phyloP scores from a whole-genome alignment of 2,888 invertebrate species.

The Apeira syringaria region DNA sequence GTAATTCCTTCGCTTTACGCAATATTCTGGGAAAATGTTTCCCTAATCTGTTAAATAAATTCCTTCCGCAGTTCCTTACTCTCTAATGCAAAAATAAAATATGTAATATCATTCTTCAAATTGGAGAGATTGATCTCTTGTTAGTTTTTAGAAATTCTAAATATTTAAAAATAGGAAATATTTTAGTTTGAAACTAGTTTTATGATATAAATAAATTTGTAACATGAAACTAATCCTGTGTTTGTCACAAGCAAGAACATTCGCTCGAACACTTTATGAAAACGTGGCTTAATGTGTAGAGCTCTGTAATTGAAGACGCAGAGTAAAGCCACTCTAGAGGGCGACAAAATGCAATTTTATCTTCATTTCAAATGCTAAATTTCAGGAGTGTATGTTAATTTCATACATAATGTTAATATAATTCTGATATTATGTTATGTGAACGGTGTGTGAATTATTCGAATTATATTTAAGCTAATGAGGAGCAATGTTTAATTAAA shows the following conservation, averaged over 20 bases:
- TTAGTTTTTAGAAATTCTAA: too few species aligned
- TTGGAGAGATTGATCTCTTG: too few species aligned
- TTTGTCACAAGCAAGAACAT: not conserved
- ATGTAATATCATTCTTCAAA: too few species aligned
- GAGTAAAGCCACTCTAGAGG: slow-evolving; percentile 30
- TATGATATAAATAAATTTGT: too few species aligned
- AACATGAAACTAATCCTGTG: too few species aligned
- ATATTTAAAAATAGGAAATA: too few species aligned
- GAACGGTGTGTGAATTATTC: slow-evolving; percentile 22
- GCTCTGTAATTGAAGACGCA: slow-evolving; percentile 31
- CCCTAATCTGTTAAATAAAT: too few species aligned
- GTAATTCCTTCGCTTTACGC: too few species aligned
- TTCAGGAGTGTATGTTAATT: slow-evolving; percentile 25
- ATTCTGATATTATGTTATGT: slow-evolving; percentile 30
- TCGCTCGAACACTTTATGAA: not conserved
- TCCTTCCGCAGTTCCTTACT: too few species aligned
- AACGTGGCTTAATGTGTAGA: slow-evolving; percentile 20
- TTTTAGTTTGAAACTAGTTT: too few species aligned
- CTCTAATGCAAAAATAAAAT: too few species aligned
- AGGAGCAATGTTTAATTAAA: not conserved
- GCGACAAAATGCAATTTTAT: slow-evolving; percentile 26
- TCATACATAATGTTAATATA: slow-evolving; percentile 21
- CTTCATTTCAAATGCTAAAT: slow-evolving; percentile 27
- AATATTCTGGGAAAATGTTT: too few species aligned
- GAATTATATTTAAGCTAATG: slow-evolving; percentile 14